These are phyloP conservation scores for Etheostoma cragini DNA, from an alignment of 2,113 vertebrate genomes.

Conservation along the genomic window DNA sequence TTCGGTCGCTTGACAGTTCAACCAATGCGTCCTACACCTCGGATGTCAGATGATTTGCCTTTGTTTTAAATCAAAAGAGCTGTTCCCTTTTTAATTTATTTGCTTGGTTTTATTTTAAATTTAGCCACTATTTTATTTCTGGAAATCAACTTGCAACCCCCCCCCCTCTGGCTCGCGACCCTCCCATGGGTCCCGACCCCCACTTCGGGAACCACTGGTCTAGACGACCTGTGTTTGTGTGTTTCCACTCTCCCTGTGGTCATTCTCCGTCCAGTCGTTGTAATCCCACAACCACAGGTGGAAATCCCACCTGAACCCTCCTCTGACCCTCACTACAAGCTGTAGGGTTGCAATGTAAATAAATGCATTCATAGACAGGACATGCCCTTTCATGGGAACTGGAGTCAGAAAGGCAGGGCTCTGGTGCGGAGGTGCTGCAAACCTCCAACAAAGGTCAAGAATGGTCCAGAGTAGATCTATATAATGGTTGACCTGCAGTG, in stretches of 20 bases:
- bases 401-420: slow-evolving; percentile 35
- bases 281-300: slow-evolving; percentile 60
- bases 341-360: slow-evolving; percentile 42
- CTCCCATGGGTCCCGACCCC: too few species aligned
- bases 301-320: slow-evolving; percentile 41
- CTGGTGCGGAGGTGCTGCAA: slow-evolving; percentile 40
- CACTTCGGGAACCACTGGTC: too few species aligned
- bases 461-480: slow-evolving; percentile 34
- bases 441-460: slow-evolving; percentile 47
- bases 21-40: too few species aligned
- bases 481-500: slow-evolving; percentile 52
- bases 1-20: too few species aligned
- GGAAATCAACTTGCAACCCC: too few species aligned
- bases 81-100: too few species aligned
- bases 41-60: too few species aligned
- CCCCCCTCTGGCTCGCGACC: too few species aligned
- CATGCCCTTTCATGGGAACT: slow-evolving; percentile 15
- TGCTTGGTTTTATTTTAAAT: too few species aligned
- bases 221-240: neutral
- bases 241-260: slow-evolving; percentile 51
- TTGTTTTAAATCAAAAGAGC: too few species aligned
- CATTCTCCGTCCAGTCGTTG: slow-evolving; percentile 50
- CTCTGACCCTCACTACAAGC: slow-evolving; percentile 19
- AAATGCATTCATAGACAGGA: slow-evolving; percentile 27
- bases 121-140: too few species aligned